Conservation (phyloP, 2,888 invertebrate species). For the Chrysolina americana region DNA sequence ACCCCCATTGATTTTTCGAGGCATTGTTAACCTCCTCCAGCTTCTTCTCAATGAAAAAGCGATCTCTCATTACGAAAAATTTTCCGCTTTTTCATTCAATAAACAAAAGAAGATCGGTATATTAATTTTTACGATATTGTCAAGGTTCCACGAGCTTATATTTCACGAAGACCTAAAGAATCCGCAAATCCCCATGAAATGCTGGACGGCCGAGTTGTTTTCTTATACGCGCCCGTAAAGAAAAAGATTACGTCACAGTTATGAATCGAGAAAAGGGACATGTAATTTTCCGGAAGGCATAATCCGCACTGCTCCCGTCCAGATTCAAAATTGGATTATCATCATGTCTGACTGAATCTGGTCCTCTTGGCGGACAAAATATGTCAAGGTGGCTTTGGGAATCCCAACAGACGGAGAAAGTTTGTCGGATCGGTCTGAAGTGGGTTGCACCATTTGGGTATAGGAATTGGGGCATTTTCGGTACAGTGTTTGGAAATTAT, state of each 20-base stretch:
- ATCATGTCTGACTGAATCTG: not conserved
- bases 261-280: not conserved
- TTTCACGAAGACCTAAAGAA: not conserved
- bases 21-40: too few relatives aligned
- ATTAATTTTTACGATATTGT: too few relatives aligned
- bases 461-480: not conserved
- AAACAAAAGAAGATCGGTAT: too few relatives aligned
- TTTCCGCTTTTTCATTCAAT: too few relatives aligned
- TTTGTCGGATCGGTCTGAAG: not conserved
- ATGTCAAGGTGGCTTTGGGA: not conserved
- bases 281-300: not conserved
- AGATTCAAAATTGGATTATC: not conserved
- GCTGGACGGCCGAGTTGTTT: not conserved
- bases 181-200: not conserved
- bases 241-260: not conserved
- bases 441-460: not conserved
- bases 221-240: not conserved
- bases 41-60: too few relatives aligned
- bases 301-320: not conserved
- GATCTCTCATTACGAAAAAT: too few relatives aligned
- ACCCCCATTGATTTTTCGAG: too few relatives aligned
- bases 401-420: not conserved
- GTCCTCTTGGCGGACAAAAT: not conserved
- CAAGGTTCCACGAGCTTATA: not conserved
- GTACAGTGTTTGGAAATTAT: too few relatives aligned